Base-by-base conservation (phyloP, 2,797 vertebrate species). In the Sebastes reedi region DNA sequence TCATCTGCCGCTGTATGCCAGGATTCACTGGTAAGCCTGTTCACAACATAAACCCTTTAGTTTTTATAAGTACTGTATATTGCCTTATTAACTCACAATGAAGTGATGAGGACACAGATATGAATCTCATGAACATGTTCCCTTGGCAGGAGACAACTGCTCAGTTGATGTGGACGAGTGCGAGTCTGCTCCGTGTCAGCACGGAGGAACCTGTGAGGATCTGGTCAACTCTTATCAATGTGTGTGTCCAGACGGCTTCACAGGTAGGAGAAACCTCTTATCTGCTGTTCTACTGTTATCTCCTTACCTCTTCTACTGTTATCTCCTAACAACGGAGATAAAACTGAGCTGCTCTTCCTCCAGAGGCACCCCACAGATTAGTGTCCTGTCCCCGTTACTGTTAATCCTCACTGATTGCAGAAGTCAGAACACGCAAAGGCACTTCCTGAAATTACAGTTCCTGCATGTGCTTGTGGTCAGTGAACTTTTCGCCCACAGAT, bases 151-250 rank as follows among this genome's bases (percentile, higher is more conserved):
- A 56, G 95, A 96, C 4, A 95, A 95, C 91, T 99, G 98, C 86
- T 93, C 94, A 0, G 68, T 96, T 46, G 92, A 99, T 25, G 92
- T 97, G 2, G 89, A 99, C 0, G 98, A 99, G 87, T 99, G 98
- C 0, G 92, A 92, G 67, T 97, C 97, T 1, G 80, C 73, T 74
- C 97, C 97, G 0, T 99, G 98, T 90, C 92, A 94, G 79, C 95
- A 97, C 1, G 94, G 94, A 46, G 98, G 97, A 59, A 89, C 67
- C 86, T 99, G 98, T 67, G 61, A 90, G 80, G 98, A 99, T 90
- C 89, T 95, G 77, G 85, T 96, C 75, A 95, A 96, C 52, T 85
- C 96, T 32, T 99, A 97, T 92, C 88, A 78, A 1, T 99, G 98
- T 46, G 80, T 87, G 11, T 99, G 98, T 90, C 91, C 82, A 0